A percentile compares a stretch with the other conserved stretches of the same genome.
Evolutionary conservation across 2,797 vertebrate genomes (phyloP).

Genomic region (Enteromius viviparus): DNA sequence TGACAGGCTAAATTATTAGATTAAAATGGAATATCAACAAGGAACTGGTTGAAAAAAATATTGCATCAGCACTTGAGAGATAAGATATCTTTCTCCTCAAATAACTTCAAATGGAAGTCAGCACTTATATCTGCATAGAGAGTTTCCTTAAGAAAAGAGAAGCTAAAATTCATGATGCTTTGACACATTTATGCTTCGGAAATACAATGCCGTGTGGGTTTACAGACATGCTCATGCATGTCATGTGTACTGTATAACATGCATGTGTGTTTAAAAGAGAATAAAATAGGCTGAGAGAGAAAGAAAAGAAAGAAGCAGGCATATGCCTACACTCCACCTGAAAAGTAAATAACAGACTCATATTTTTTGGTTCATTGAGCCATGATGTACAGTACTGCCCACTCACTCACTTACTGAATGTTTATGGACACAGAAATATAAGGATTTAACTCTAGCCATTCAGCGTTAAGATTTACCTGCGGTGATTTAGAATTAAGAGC

Average conservation of each 20-base stretch:
- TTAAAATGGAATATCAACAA: neutral
- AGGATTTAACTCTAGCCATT: constrained; percentile 1
- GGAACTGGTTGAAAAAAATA: neutral
- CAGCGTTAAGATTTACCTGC: neutral
- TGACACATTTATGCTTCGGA: constrained; percentile 4
- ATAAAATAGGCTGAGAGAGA: neutral
- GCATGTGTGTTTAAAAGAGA: neutral
- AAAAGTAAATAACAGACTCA: constrained; percentile 18
- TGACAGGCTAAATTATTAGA: neutral
- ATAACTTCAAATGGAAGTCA: neutral
- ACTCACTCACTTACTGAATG: neutral
- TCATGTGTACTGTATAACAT: neutral
- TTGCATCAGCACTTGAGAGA: neutral
- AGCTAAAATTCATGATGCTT: constrained; percentile 30
- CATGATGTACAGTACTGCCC: neutral
- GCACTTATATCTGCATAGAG: neutral
- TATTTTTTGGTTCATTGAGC: neutral
- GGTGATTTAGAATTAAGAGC: neutral
- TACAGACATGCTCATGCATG: neutral
- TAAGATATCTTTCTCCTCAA: neutral
- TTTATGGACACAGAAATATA: neutral
- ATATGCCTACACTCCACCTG: neutral
- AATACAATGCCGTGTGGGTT: neutral
- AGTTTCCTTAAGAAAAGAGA: constrained; percentile 35
- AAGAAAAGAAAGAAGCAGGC: neutral